These are phyloP conservation scores for Myocastor coypus DNA, from an alignment of 2,113 vertebrate genomes.

Conservation along the genomic window DNA sequence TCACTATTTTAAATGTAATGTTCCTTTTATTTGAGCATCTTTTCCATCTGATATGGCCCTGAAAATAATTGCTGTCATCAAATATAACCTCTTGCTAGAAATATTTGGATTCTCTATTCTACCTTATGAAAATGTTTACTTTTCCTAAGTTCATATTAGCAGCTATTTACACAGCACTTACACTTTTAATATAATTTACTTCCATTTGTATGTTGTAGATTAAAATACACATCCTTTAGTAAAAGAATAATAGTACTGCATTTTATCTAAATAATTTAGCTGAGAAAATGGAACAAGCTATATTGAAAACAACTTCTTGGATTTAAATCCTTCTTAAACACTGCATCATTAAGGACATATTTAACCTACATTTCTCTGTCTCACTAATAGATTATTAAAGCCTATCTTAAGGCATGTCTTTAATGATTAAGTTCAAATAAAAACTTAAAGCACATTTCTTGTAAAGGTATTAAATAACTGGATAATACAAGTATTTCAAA, in stretches of 20 bases:
- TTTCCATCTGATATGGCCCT: background rate
- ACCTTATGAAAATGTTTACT: background rate
- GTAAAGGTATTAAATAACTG: background rate
- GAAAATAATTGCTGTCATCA: background rate
- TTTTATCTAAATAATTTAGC: background rate
- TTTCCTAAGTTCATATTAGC: background rate
- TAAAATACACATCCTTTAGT: background rate
- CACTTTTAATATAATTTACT: background rate
- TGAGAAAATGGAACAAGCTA: background rate
- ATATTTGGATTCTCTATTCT: background rate
- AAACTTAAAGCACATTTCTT: background rate
- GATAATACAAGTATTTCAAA: background rate
- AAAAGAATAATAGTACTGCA: background rate
- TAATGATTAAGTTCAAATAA: constrained; percentile 13
- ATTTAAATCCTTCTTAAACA: background rate
- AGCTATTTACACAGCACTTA: background rate
- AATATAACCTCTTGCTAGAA: background rate
- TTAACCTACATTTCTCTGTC: constrained; percentile 7
- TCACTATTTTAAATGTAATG: background rate
- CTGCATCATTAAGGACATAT: background rate
- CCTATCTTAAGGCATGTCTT: background rate
- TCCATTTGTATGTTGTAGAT: background rate
- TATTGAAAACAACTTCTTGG: background rate
- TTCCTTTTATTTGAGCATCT: background rate
- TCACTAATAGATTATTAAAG: constrained; percentile 40